Base-by-base conservation (phyloP, 2,113 vertebrate species). In the Cottus gobio region DNA sequence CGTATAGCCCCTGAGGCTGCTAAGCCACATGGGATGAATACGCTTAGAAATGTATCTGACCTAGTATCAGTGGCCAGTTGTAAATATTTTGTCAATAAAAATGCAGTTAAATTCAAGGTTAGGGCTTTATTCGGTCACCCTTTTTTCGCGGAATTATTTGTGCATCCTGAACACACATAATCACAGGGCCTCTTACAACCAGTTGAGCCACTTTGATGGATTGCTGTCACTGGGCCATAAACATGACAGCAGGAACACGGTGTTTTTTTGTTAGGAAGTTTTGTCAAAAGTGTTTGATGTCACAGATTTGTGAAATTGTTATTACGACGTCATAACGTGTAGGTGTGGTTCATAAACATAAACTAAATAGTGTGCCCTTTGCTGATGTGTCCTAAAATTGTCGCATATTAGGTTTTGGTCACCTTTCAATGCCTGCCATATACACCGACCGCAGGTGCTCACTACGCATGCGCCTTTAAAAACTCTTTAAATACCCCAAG, bases 401-500 rank as follows among this genome's bases (percentile, higher is more conserved):
- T 94, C 87, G 85, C 90, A 91, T 91, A 86, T 92, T 80, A 77
- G 76, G 65, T 87, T 93, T 88, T 89, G 84, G 84, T 86, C 90
- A 94, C 88, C 92, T 90, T 91, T 87, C 72, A 86, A 66, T 70
- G 60, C 66, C 66, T 80, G 79, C 73, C 73, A 92, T 72, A 91
- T 66, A 82, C 74, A 11, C 81, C 92, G 93, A 92, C 91, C 90
- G 88, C 92, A 91, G 79, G 84, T 85, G 76, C 58, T 71, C 69
- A 85, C 1, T 85, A 73, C 94, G 95, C 93, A 89, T 93, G 95
- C 94, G 94, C 93, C 13, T 20, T 67, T 56, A n/a, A 72, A 71
- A 89, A 85, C 90, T 93, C 92, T 93, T 95, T 95, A 95, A 95
- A 94, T 92, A 91, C 85, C 93, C 93, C 90, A 88, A 91, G 94